Evolutionary conservation across 1,140 invertebrate species (phyloP), one percentile per base, ranked within the genome.

Genomic region (Drosophila pseudoananassae): DNA sequence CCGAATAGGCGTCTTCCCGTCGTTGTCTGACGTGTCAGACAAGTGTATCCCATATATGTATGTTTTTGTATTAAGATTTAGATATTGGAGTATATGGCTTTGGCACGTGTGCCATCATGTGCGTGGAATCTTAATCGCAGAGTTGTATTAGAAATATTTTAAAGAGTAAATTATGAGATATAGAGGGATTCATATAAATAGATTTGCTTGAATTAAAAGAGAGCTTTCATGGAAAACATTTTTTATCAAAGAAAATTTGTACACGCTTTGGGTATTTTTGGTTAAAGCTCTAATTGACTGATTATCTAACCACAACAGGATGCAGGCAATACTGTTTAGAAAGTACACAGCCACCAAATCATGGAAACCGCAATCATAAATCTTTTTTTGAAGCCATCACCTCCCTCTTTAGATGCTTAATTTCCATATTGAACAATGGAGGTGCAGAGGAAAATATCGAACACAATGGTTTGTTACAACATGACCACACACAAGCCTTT

Each of bases 401-500:
- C 51, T 31, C 14, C 27, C 12, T 12, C 17, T 8, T 8, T n/a
- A n/a, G 31, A 31, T 15, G 20, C 33, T 76, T 78, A 49, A 82
- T 88, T 80, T 78, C 52, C 83, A 88, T 88, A 76, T 43, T 66
- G 46, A 73, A 84, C 84, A 89, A 88, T 88, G 78, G 70, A 56
- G 38, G 50, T 43, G 49, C 31, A 58, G 40, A 47, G 57, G 40
- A 49, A 71, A 60, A 46, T 40, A 4, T 14, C 20, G 43, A 17
- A 53, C 27, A 76, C 75, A 77, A 77, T 77, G 73, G 73, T 52
- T 70, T 88, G 83, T 88, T 88, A 68, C 83, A 89, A 88, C 83
- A 88, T 65, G 83, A 78, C 83, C 83, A 88, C 83, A 79, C 83
- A 88, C 83, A 88, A 88, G 78, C 59, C 55, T 88, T 88, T 88